Percentiles rank a stretch among this genome's conserved stretches.
Evolutionary conservation across 1,140 invertebrate species (phyloP).

Genomic region (Samia ricini): DNA sequence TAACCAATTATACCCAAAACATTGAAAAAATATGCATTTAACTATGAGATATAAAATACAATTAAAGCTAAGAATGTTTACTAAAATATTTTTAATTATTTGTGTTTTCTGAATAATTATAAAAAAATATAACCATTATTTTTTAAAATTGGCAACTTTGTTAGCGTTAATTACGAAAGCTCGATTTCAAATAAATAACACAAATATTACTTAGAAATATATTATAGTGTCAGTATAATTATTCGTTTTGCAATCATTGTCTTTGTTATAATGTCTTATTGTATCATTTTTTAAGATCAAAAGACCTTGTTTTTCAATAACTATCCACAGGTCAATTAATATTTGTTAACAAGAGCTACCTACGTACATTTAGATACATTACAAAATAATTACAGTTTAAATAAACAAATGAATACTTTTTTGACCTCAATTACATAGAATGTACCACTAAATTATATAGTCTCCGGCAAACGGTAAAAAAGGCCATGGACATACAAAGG

Average conservation of each 20-base stretch:
- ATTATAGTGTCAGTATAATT: not conserved
- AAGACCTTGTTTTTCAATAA: not conserved
- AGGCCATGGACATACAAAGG: not conserved
- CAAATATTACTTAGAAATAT: too few species aligned
- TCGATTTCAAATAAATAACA: not conserved
- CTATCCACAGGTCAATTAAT: not conserved
- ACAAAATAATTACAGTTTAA: slow-evolving; percentile 7
- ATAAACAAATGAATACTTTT: slow-evolving; percentile 10
- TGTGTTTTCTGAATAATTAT: too few species aligned
- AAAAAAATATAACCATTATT: too few species aligned
- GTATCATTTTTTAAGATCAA: not conserved
- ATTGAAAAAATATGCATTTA: too few species aligned
- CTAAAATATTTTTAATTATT: too few species aligned
- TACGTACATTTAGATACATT: slow-evolving; percentile 6
- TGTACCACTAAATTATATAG: not conserved
- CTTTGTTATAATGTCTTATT: not conserved
- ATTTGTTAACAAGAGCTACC: slow-evolving; percentile 2
- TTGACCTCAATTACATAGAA: slow-evolving; percentile 1
- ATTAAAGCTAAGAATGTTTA: too few species aligned
- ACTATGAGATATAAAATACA: too few species aligned
- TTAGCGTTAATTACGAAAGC: too few species aligned
- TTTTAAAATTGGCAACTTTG: too few species aligned
- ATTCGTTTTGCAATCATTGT: not conserved
- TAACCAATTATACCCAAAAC: too few species aligned
- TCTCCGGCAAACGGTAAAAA: not conserved